phyloP scores from a whole-genome alignment of 92 coral and sea anemone genomes.

The Epizoanthus fatuus region DNA sequence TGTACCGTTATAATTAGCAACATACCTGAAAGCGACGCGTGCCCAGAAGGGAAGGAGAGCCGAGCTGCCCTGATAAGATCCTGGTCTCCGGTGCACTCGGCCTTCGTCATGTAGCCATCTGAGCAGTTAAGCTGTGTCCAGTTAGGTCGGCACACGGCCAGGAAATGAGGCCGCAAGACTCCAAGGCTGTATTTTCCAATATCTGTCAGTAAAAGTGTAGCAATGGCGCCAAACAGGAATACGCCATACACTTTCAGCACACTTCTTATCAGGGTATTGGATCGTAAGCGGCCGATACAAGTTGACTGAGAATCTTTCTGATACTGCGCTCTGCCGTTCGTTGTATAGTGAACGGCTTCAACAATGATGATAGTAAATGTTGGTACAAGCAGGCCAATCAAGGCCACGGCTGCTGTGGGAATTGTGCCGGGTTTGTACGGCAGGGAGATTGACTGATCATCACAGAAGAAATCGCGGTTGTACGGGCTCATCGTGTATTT shows the following conservation, averaged over 20 bases:
- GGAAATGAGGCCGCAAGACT: constrained; percentile 52
- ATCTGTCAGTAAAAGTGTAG: constrained; percentile 30
- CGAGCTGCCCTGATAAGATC: constrained; percentile 43
- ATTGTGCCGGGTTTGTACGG: constrained; percentile 44
- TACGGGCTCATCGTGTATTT: constrained; percentile 13
- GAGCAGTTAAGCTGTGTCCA: constrained; percentile 34
- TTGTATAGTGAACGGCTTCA: neutral
- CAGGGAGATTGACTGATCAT: constrained; percentile 46
- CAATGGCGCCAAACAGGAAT: constrained; percentile 48
- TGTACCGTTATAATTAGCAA: neutral
- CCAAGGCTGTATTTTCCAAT: constrained; percentile 56
- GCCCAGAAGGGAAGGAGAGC: constrained; percentile 36
- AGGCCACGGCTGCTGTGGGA: neutral
- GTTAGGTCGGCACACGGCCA: constrained; percentile 59
- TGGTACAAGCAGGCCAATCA: constrained; percentile 28
- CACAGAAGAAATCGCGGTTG: constrained; percentile 57
- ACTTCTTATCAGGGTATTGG: neutral
- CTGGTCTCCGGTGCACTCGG: constrained; percentile 56
- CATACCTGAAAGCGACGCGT: constrained; percentile 32
- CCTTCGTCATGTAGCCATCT: constrained; percentile 49
- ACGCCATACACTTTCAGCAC: neutral
- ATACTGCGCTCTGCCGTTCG: neutral
- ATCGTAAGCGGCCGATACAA: neutral
- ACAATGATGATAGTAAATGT: neutral
- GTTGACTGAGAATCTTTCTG: neutral